A percentile compares a stretch with the other conserved stretches of the same genome.
These are phyloP conservation scores for Forbesichthys papilliferus DNA, from an alignment of 2,113 vertebrate species.

Conservation along the genomic window DNA sequence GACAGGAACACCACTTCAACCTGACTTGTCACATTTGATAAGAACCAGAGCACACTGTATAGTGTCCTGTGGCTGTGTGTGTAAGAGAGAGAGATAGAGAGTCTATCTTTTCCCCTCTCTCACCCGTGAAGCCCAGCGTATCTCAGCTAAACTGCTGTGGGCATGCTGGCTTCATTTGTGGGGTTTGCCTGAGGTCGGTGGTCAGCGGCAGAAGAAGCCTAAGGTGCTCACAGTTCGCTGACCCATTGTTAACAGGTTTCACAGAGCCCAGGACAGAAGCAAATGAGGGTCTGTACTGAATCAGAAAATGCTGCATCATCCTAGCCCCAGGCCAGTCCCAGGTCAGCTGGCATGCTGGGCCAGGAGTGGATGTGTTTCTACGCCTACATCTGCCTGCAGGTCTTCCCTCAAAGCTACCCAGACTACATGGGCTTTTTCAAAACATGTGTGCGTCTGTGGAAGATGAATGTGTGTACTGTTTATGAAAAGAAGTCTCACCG, in stretches of 20 bases:
- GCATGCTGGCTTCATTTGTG: not conserved
- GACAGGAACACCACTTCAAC: constrained; percentile 49
- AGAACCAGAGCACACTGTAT: constrained; percentile 39
- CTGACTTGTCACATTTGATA: constrained; percentile 51
- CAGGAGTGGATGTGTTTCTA: constrained; percentile 14
- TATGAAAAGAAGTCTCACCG: constrained; percentile 3
- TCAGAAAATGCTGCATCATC: too few relatives aligned
- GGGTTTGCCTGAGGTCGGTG: not conserved
- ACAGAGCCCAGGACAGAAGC: too few relatives aligned
- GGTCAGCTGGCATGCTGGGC: not conserved
- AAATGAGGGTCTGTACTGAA: not conserved
- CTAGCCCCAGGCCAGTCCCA: too few relatives aligned
- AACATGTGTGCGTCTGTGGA: constrained; percentile 9
- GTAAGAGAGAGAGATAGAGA: constrained; percentile 10
- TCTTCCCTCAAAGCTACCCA: constrained; percentile 28
- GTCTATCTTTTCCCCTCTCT: too few relatives aligned
- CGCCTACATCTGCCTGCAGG: not conserved
- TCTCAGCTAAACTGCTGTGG: too few relatives aligned
- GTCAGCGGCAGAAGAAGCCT: not conserved
- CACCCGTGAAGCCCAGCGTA: too few relatives aligned
- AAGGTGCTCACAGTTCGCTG: not conserved
- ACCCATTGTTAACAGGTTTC: not conserved
- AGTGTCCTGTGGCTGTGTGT: constrained; percentile 21
- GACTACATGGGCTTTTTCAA: constrained; percentile 3
- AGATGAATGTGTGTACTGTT: constrained; percentile 4